phyloP scores from a whole-genome alignment of 2,113 vertebrate species.

The Megaleporinus macrocephalus region DNA sequence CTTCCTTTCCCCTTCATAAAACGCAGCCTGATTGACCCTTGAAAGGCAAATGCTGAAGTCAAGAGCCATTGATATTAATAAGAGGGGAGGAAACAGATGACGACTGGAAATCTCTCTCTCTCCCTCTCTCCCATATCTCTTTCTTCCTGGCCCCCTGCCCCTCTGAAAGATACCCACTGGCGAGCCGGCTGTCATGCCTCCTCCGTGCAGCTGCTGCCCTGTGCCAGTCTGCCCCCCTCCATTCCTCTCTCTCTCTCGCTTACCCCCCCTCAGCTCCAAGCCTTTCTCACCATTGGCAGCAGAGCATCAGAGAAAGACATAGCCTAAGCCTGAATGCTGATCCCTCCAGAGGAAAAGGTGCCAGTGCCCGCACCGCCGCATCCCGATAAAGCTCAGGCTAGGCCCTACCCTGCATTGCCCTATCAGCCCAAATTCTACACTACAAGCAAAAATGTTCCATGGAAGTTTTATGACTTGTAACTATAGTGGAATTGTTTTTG shows the following conservation, averaged over 20 bases:
- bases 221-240: constrained; percentile 29
- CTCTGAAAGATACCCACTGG: constrained; percentile 48
- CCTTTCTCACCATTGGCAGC: constrained; percentile 9
- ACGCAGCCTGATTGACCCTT: constrained; percentile 56
- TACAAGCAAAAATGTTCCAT: background rate
- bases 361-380: background rate
- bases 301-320: constrained; percentile 21
- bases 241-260: background rate
- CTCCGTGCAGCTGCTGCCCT: constrained; percentile 45
- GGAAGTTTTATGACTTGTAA: no score
- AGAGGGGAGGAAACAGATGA: constrained; percentile 43
- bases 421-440: background rate
- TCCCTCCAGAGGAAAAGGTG: background rate
- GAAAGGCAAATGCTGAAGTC: constrained; percentile 56
- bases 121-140: constrained; percentile 33
- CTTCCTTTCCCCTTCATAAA: constrained; percentile 20
- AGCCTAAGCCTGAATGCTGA: background rate
- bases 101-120: constrained; percentile 37
- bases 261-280: background rate
- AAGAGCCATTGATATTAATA: constrained; percentile 53
- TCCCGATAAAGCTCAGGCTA: background rate
- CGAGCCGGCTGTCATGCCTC: constrained; percentile 25
- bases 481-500: no score
- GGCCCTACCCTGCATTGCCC: background rate
- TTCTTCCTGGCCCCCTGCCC: constrained; percentile 46